Evolutionary conservation across 64 coral and sea anemone species (phyloP).

Genomic region (Acropora tenuis): DNA sequence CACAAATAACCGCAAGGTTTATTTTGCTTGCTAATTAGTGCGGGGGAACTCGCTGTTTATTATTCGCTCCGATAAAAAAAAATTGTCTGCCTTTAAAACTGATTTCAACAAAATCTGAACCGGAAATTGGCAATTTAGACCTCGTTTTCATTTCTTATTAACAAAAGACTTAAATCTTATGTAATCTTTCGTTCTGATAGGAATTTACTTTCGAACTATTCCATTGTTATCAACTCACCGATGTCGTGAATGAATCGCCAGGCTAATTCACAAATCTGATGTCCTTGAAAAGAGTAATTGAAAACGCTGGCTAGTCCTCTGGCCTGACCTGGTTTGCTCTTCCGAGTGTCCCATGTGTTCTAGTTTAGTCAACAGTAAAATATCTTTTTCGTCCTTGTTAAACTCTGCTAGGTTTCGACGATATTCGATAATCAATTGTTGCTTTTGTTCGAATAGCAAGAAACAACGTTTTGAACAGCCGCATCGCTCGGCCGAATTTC

Average conservation of each 20-base stretch:
- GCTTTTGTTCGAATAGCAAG: neutral
- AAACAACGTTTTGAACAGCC: neutral
- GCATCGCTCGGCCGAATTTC: too few relatives aligned
- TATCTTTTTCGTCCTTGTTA: neutral
- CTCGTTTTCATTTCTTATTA: neutral
- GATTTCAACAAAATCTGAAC: neutral
- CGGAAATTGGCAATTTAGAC: neutral
- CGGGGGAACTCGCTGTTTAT: neutral
- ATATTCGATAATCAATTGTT: neutral
- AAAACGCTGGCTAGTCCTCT: too few relatives aligned
- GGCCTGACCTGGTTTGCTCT: neutral
- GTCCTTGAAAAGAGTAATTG: neutral
- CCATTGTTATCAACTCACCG: neutral
- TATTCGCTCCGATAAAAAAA: neutral
- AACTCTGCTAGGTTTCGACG: neutral
- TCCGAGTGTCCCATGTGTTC: neutral
- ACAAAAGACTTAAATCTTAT: neutral
- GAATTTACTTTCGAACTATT: neutral
- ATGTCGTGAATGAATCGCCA: conserved; percentile 6
- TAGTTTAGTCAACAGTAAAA: conserved; percentile 4
- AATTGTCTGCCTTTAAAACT: too few relatives aligned
- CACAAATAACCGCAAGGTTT: neutral
- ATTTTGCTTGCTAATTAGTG: neutral
- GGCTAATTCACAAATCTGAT: neutral
- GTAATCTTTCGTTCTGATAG: neutral